Conservation (phyloP, 2,797 vertebrate genomes). For the Girardinus metallicus region DNA sequence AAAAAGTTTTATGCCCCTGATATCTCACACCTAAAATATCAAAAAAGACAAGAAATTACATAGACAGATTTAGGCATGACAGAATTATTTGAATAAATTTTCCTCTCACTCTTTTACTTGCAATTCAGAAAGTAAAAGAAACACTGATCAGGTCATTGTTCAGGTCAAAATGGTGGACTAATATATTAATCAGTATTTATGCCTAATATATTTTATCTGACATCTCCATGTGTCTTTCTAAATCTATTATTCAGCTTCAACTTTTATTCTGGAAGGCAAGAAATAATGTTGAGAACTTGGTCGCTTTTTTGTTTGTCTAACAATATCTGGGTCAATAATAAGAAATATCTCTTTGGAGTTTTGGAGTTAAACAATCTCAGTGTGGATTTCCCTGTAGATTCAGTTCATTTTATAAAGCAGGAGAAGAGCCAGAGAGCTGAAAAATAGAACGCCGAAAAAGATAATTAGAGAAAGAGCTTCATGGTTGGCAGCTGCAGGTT, state of each 20-base stretch:
- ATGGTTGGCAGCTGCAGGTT: background rate
- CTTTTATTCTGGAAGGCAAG: background rate
- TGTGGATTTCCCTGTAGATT: constrained; percentile 59
- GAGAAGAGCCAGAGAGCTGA: constrained; percentile 18
- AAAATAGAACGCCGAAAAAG: background rate
- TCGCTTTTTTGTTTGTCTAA: background rate
- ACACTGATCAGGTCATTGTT: too few relatives aligned
- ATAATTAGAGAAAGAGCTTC: background rate
- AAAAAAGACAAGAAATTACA: background rate
- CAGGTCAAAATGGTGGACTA: too few relatives aligned
- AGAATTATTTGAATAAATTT: background rate
- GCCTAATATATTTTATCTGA: background rate
- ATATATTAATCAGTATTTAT: background rate
- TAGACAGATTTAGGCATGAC: background rate
- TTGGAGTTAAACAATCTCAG: constrained; percentile 9
- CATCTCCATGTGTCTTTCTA: background rate
- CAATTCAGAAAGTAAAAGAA: background rate
- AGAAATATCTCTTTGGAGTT: background rate
- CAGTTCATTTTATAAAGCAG: constrained; percentile 43
- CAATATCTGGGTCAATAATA: background rate
- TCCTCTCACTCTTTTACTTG: background rate
- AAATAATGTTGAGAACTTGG: background rate
- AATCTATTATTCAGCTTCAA: background rate
- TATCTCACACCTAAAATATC: background rate
- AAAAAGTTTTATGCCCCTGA: background rate